Base-by-base conservation (phyloP, 2,113 vertebrate genomes). In the Anguilla japonica region DNA sequence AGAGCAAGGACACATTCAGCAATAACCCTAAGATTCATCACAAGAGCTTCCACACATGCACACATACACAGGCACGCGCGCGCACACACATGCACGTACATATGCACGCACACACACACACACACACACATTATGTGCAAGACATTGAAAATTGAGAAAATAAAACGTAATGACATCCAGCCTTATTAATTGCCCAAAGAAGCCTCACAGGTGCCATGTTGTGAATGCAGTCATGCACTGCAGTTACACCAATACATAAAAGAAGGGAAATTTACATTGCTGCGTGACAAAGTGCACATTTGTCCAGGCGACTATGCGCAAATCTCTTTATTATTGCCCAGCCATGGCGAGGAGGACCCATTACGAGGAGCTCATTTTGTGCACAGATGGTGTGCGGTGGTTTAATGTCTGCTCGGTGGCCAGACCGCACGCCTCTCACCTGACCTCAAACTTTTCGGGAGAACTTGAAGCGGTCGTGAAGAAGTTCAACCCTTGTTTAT, bases 401-500 rank as follows among this genome's bases (percentile, higher is more conserved):
- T 89, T 94, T 95, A 93, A 94, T 92, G 87, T 95, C 94, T 95
- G 92, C 92, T 93, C 96, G 91, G 92, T 95, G 93, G 91, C 93
- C 93, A 94, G 92, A 91, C 87, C 92, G 93, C 95, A 93, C 93
- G 92, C 93, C 92, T 94, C 94, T 81, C 93, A 88, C 91, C 90
- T 94, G 90, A 91, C 89, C 94, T 93, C 92, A 93, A 93, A 91
- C 92, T 93, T 92, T 89, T 91, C 93, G 94, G 92, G 93, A 91
- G 93, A 93, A 88, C 90, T 87, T 88, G 91, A 90, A 94, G 90
- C 93, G 94, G 91, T 91, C 93, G 93, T 90, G 89, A 78, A 93
- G 83, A 86, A 93, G 93, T 94, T 91, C 91, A 94, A 95, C 92
- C 91, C 93, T 92, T 94, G 92, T 95, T 96, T 95, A 95, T 96